A percentile compares a stretch with the other conserved stretches of the same genome.
phyloP scores from a whole-genome alignment of 1,140 invertebrate genomes.

The Drosophila subobscura region DNA sequence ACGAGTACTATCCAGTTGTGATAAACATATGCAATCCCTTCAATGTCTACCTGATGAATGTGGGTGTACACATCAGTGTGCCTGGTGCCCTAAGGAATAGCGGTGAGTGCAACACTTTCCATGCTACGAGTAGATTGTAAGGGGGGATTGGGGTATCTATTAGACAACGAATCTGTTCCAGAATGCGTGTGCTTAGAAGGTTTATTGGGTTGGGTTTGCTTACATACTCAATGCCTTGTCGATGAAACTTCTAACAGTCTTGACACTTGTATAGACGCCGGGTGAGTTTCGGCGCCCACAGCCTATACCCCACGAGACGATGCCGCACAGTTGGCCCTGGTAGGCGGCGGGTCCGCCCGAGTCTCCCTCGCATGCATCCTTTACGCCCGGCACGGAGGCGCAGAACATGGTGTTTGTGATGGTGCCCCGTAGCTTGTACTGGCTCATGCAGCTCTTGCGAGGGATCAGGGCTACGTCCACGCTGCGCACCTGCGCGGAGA shows the following conservation, averaged over 20 bases:
- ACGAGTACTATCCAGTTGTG: conserved; percentile 80
- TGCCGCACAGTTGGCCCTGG: conserved; percentile 84
- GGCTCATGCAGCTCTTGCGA: conserved; percentile 50
- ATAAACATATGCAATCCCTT: conserved; percentile 74
- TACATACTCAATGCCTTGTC: conserved; percentile 66
- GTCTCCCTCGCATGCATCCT: conserved; percentile 84
- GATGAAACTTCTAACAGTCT: conserved; percentile 77
- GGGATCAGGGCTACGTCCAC: conserved; percentile 63
- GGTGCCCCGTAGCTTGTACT: conserved; percentile 56
- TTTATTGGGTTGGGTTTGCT: neutral
- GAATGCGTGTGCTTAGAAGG: neutral
- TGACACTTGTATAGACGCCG: conserved; percentile 85
- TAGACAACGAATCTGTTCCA: neutral
- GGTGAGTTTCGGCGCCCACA: conserved; percentile 84
- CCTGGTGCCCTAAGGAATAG: conserved; percentile 65
- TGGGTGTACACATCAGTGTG: conserved; percentile 75
- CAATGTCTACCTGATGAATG: conserved; percentile 80
- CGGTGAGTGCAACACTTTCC: conserved; percentile 57
- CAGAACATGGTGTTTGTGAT: conserved; percentile 73
- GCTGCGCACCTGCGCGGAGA: conserved; percentile 63
- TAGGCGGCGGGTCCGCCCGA: conserved; percentile 87
- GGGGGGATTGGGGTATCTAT: neutral
- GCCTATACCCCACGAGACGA: conserved; percentile 85
- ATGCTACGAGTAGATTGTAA: no score
- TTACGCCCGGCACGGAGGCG: conserved; percentile 56